Base-by-base conservation (phyloP, 2,888 invertebrate genomes). In the Gandaritis pyraliata region DNA sequence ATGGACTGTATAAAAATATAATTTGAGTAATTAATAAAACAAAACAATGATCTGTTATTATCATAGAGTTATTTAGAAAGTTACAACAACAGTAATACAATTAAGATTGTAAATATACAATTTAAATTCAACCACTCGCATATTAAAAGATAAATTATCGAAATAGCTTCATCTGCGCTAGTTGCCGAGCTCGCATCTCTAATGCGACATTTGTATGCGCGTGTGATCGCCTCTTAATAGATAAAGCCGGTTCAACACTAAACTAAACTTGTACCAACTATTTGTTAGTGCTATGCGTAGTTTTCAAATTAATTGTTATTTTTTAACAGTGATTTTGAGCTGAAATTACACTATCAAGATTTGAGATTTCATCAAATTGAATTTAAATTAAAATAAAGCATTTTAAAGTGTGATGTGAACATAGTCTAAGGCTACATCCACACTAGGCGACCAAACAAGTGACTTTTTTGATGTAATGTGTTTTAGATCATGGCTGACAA, bases 171-270 rank as follows among this genome's bases (percentile, higher is more conserved):
- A 86, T 88, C 81, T 76, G 79, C 75, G 78, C 85, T 85, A 73
- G 76, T 78, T 80, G 85, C 83, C 77, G 64, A 58, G 76, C 73
- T 49, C 54, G 74, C 77, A 78, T 73, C 46, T 76, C 61, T 86
- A 88, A 87, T 87, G 78, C 77, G 76, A 80, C 87, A 78, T 88
- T 86, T 84, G 85, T 87, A 88, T 87, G 87, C 88, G 82, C 81
- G 82, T 82, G 84, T 82, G 87, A 81, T 78, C 81, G 69, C 76
- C 72, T 71, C 81, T 65, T 76, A 30, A 41, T 74, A 81, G 84
- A 84, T 82, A 84, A 79, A 75, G 77, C 75, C 74, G 71, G 82
- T 81, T 73, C 78, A 79, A 74, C 82, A 70, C 74, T 72, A 69
- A 52, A 59, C 71, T 69, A 15, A 41, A 41, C 41, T 41, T 15